These are phyloP conservation scores for Sigmodon hispidus DNA, from an alignment of 2,113 vertebrate genomes.

Conservation along the genomic window DNA sequence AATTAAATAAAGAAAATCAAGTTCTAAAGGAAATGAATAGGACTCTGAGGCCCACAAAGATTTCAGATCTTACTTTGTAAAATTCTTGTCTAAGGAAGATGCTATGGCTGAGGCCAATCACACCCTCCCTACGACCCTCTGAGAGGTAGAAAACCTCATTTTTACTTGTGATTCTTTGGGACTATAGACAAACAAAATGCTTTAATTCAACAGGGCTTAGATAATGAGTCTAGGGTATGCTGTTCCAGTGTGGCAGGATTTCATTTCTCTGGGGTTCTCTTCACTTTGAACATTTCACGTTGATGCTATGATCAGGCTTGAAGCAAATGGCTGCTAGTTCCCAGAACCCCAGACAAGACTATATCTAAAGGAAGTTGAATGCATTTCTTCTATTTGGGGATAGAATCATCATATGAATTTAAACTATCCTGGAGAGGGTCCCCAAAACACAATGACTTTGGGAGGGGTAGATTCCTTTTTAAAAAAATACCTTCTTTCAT, in stretches of 20 bases:
- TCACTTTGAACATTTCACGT: neutral
- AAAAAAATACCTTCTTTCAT: neutral
- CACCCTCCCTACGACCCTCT: neutral
- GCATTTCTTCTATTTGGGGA: neutral
- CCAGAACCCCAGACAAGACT: neutral
- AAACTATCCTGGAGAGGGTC: neutral
- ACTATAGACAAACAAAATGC: neutral
- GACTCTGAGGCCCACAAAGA: neutral
- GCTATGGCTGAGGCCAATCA: neutral
- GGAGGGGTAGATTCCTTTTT: conserved; percentile 6
- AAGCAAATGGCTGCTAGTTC: neutral
- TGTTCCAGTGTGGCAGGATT: neutral
- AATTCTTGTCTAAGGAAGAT: conserved; percentile 27
- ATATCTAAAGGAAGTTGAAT: neutral
- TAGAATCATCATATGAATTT: neutral
- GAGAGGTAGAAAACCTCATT: neutral
- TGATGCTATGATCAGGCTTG: neutral
- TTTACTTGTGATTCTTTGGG: neutral
- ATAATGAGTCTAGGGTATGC: neutral
- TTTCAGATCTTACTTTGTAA: conserved; percentile 3
- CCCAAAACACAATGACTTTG: neutral
- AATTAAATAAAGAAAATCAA: conserved; percentile 17
- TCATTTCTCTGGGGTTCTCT: neutral
- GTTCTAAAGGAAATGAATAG: neutral
- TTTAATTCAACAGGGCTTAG: neutral